phyloP scores from a whole-genome alignment of 2,888 invertebrate species.

The Bombyx huttoni region DNA sequence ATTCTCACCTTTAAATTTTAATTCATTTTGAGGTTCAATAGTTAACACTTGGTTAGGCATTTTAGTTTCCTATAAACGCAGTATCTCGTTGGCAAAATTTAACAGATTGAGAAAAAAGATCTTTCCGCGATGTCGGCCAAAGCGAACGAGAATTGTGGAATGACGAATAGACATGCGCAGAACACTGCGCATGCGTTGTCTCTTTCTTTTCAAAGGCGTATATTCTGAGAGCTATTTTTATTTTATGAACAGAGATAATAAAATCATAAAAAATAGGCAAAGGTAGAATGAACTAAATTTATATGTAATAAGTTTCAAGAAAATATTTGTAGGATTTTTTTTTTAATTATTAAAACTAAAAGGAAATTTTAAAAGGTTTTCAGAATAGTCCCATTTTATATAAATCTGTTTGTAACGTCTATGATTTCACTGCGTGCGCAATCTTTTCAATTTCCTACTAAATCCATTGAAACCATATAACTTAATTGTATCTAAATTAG shows the following conservation, averaged over 20 bases:
- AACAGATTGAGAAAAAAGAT: conserved; percentile 37
- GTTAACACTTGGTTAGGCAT: conserved; percentile 84
- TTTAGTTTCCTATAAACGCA: conserved; percentile 63
- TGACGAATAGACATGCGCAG: conserved; percentile 42
- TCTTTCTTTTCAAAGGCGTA: conserved; percentile 11
- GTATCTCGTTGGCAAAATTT: conserved; percentile 49
- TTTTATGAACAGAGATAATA: background rate
- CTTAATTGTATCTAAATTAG: background rate
- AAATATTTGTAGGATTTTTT: too few relatives aligned
- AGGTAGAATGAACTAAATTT: background rate
- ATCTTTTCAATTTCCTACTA: conserved; percentile 1
- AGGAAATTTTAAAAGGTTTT: background rate
- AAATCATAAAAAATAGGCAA: background rate
- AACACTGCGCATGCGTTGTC: conserved; percentile 26
- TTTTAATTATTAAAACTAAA: too few relatives aligned
- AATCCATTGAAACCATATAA: background rate
- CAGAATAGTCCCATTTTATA: background rate
- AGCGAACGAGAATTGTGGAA: conserved; percentile 34
- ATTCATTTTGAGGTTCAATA: conserved; percentile 90
- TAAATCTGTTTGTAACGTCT: background rate
- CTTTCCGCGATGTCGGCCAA: conserved; percentile 51
- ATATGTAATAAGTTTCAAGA: too few relatives aligned
- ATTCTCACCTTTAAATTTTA: conserved; percentile 89
- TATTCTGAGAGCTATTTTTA: background rate
- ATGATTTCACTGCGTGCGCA: background rate